Base-by-base conservation (phyloP, 2,888 invertebrate genomes). In the Lycophotia porphyrea region DNA sequence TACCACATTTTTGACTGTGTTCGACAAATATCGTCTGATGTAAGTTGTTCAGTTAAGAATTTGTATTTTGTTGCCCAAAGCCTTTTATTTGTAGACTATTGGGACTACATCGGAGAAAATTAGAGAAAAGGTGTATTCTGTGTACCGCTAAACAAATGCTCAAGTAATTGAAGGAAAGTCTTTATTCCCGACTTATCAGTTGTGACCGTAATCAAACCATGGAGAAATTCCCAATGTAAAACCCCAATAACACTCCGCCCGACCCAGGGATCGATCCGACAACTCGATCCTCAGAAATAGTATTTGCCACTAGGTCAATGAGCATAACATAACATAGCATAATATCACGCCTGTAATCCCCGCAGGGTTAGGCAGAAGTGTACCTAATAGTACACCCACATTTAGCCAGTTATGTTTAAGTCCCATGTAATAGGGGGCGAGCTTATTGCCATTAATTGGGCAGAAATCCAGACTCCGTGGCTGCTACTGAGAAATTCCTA, bases 1-100 rank as follows among this genome's bases (percentile, higher is more conserved):
- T 0, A 93, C 93, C 0, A 89, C 93, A 0, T 76, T 73, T n/a
- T 76, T 93, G 1, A n/a, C 79, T 1, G 73, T 93, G n/a, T 36
- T 74, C 5, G 80, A 31, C 1, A 75, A 71, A 68, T 0, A 87
- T 5, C 81, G 86, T 44, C 81, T 78, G 47, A 87, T 76, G 93
- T 94, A 88, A 90, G 92, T 90, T 66, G 8, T 49, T 39, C 21
- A 39, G 7, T 64, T 39, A 21, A 27, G 5, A 13, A 15, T 36
- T 36, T 18, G 0, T 15, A 58, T 18, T 27, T 18, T 5, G 15
- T 27, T 55, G 27, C 27, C 5, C 1, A 55, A 15, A 27, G 13
- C 2, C 5, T 27, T 58, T 27, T 55, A n/a, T 15, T 27, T 55
- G 11, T 5, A 52, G 52, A n/a, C 52, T 1, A 52, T 52, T 52